These are phyloP conservation scores for Montipora capricornis DNA, from an alignment of 64 coral and sea anemone species.

Conservation along the genomic window DNA sequence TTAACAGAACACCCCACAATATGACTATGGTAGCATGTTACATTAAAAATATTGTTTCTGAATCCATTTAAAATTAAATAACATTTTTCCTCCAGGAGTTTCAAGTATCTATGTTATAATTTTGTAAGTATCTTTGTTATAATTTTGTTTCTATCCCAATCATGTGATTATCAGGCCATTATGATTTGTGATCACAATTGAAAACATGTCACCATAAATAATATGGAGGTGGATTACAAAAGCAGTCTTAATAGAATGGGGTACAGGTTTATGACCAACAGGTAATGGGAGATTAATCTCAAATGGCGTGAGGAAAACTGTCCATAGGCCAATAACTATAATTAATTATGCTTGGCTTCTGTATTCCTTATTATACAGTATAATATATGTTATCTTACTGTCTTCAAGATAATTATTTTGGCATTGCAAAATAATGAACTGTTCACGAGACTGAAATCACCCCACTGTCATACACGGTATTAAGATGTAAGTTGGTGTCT, in stretches of 20 bases:
- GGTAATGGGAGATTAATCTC: constrained; percentile 6
- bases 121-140: constrained; percentile 3
- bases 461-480: constrained; percentile 9
- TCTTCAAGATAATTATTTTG: constrained; percentile 19
- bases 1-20: background rate
- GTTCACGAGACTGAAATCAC: background rate
- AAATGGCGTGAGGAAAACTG: constrained; percentile 16
- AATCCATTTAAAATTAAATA: constrained; percentile 27
- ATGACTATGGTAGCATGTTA: background rate
- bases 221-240: constrained; percentile 17
- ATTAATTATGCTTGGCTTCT: constrained; percentile 2
- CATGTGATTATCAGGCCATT: constrained; percentile 12
- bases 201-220: constrained; percentile 18
- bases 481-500: constrained; percentile 6
- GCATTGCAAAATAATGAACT: constrained; percentile 25
- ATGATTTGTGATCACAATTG: constrained; percentile 17
- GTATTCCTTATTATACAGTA: background rate
- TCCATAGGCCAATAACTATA: constrained; percentile 25
- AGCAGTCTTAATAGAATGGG: constrained; percentile 20
- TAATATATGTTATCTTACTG: background rate
- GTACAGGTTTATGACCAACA: constrained; percentile 28
- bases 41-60: constrained; percentile 26
- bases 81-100: constrained; percentile 13
- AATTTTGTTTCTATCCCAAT: constrained; percentile 2
- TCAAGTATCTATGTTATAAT: constrained; percentile 5